phyloP scores from a whole-genome alignment of 2,797 vertebrate species.

The Yasuhikotakia modesta region DNA sequence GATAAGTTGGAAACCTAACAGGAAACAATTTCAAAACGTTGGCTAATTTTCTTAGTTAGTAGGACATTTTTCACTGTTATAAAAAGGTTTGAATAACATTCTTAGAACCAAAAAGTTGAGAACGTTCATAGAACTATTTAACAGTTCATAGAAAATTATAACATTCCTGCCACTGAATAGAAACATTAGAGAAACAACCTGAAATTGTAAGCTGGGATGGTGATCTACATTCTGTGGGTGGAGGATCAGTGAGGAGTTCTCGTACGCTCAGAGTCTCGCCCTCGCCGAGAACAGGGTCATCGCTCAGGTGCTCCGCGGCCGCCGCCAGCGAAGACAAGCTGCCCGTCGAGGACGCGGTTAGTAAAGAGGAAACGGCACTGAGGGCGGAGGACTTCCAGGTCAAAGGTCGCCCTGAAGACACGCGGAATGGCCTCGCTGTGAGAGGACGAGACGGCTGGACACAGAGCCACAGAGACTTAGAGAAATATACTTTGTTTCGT shows the following conservation, averaged over 20 bases:
- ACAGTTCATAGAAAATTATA: too few species aligned
- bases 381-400: slow-evolving; percentile 60
- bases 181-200: too few species aligned
- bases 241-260: slow-evolving; percentile 62
- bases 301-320: slow-evolving; percentile 61
- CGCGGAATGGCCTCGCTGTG: slow-evolving; percentile 36
- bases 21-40: too few species aligned
- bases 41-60: too few species aligned
- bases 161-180: too few species aligned
- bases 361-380: slow-evolving; percentile 64
- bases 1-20: too few species aligned
- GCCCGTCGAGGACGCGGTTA: slow-evolving; percentile 56
- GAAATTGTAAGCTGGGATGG: too few species aligned
- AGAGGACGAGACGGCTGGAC: slow-evolving; percentile 6
- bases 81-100: too few species aligned
- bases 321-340: slow-evolving; percentile 67
- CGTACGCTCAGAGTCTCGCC: slow-evolving; percentile 46
- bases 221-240: slow-evolving; percentile 62
- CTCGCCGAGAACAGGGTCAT: slow-evolving; percentile 63
- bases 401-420: slow-evolving; percentile 44
- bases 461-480: slow-evolving; percentile 8
- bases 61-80: too few species aligned
- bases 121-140: too few species aligned
- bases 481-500: background rate
- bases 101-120: too few species aligned